phyloP scores from a whole-genome alignment of 2,113 vertebrate species.

The Platanista minor region DNA sequence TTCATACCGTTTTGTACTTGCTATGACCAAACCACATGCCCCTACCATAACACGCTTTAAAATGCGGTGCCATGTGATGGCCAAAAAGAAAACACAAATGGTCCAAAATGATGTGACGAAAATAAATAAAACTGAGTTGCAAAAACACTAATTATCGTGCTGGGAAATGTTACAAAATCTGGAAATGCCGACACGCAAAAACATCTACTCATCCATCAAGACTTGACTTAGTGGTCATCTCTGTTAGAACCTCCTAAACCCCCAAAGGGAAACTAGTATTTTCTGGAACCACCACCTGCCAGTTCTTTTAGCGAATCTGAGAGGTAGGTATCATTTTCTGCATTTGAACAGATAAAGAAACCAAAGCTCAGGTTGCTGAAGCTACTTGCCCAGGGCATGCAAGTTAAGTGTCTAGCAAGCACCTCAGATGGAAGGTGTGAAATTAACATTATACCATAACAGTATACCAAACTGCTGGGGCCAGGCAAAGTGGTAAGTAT shows the following conservation, averaged over 20 bases:
- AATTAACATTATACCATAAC: neutral
- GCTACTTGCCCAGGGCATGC: neutral
- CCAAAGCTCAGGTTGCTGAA: neutral
- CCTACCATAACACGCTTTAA: neutral
- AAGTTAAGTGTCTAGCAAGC: accelerated
- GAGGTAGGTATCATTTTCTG: neutral
- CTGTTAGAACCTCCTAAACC: neutral
- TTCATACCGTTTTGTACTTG: neutral
- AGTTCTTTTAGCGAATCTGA: neutral
- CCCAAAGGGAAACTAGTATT: neutral
- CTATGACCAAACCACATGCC: neutral
- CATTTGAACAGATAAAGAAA: neutral
- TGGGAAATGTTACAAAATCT: neutral
- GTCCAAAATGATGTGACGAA: neutral
- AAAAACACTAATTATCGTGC: neutral
- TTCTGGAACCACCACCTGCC: neutral
- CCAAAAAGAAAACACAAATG: neutral
- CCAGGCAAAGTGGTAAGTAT: neutral
- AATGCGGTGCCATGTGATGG: neutral
- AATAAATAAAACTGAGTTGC: neutral
- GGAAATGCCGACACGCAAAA: neutral
- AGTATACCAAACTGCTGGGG: neutral
- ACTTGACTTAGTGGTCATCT: neutral
- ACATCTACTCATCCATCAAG: neutral
- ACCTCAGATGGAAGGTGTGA: neutral